Percentiles rank a stretch among this genome's conserved stretches.
Conservation (phyloP, 2,797 vertebrate genomes). For the Thripadectes ignobilis region DNA sequence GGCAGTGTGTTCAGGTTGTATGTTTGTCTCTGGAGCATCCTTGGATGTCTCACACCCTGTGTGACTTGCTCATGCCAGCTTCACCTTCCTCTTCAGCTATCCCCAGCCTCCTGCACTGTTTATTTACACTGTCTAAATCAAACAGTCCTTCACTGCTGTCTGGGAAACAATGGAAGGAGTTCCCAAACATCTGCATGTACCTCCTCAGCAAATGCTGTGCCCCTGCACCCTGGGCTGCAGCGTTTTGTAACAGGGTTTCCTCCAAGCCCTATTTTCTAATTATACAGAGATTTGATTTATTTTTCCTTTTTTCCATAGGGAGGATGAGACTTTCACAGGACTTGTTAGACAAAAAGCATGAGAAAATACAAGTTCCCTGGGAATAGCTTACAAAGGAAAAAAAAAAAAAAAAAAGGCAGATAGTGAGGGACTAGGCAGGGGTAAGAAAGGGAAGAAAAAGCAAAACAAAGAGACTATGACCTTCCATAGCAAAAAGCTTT, state of each 20-base stretch:
- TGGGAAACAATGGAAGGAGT: not conserved
- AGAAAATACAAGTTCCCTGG: constrained; percentile 16
- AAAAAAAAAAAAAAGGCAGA: not conserved
- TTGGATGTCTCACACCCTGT: not conserved
- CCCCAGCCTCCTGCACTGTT: not conserved
- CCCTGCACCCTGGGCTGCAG: not conserved
- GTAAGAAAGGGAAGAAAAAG: constrained; percentile 29
- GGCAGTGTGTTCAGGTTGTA: not conserved
- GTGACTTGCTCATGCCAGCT: not conserved
- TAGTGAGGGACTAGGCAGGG: not conserved
- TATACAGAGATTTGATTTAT: not conserved
- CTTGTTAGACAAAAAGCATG: constrained; percentile 29
- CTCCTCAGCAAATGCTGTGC: not conserved
- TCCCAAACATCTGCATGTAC: not conserved
- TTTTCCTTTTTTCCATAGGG: not conserved
- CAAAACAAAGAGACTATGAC: constrained; percentile 24
- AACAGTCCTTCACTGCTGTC: not conserved
- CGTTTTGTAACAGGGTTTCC: not conserved
- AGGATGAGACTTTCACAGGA: constrained; percentile 19
- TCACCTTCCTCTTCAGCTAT: not conserved
- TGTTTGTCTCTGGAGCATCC: not conserved
- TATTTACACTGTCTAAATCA: not conserved
- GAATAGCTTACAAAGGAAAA: not conserved
- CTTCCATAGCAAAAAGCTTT: constrained; percentile 35
- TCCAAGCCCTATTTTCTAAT: not conserved